Evolutionary conservation across 2,888 invertebrate genomes (phyloP).

Genomic region (Drosophila yooni): DNA sequence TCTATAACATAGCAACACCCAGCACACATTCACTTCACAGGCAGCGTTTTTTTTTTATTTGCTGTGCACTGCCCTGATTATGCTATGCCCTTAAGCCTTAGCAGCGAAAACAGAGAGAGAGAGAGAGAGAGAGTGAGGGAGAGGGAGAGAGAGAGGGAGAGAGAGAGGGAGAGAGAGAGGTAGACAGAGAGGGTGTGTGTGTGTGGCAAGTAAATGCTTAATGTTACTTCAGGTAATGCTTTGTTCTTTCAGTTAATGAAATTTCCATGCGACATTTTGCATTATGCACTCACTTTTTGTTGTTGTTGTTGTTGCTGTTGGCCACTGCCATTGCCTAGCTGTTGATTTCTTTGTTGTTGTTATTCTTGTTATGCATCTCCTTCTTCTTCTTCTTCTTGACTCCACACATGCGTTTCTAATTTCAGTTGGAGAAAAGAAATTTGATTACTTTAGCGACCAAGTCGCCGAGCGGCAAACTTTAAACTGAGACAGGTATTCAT

Average conservation of each 20-base stretch:
- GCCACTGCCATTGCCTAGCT: background rate
- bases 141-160: background rate
- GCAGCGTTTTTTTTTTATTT: slow-evolving; percentile 26
- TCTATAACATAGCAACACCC: background rate
- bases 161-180: background rate
- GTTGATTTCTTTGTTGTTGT: background rate
- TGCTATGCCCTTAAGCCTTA: slow-evolving; percentile 24
- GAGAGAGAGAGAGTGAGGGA: background rate
- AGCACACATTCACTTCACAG: slow-evolving; percentile 6
- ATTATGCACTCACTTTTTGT: slow-evolving; percentile 23
- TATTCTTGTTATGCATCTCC: slow-evolving; percentile 1
- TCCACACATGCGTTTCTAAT: slow-evolving; percentile 53
- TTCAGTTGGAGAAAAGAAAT: slow-evolving; percentile 51
- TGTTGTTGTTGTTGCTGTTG: slow-evolving; percentile 19
- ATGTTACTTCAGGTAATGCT: slow-evolving; percentile 48
- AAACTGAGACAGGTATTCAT: slow-evolving; percentile 29
- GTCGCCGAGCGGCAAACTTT: slow-evolving; percentile 18
- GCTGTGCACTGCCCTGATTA: slow-evolving; percentile 47
- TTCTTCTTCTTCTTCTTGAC: background rate
- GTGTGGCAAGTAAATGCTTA: slow-evolving; percentile 35
- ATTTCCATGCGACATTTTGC: slow-evolving; percentile 55
- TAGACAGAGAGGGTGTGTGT: background rate
- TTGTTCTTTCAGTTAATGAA: slow-evolving; percentile 60
- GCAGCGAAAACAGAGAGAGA: slow-evolving; percentile 1
- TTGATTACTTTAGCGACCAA: slow-evolving; percentile 47